Conservation (phyloP, 1,140 invertebrate species). For the Asbolus verrucosus region DNA sequence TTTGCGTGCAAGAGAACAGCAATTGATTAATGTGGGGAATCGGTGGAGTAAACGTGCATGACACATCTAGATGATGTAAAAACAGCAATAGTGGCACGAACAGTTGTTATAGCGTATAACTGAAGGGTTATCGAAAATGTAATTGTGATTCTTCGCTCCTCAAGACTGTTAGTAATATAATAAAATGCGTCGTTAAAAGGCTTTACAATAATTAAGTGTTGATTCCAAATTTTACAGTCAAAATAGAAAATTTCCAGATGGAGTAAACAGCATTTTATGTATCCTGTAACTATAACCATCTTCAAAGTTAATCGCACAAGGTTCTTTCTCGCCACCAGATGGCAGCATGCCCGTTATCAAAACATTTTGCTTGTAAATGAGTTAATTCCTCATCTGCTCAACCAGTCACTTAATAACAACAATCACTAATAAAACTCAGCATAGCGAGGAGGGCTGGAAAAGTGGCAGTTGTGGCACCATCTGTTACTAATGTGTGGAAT, state of each 20-base stretch:
- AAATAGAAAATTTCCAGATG: background rate
- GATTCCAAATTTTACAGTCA: no score
- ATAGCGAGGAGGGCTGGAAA: background rate
- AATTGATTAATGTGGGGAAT: background rate
- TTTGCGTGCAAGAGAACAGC: background rate
- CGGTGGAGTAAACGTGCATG: background rate
- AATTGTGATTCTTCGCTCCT: background rate
- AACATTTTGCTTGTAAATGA: constrained; percentile 28
- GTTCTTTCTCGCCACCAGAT: constrained; percentile 6
- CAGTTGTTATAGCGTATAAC: background rate
- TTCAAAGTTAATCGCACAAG: constrained; percentile 1
- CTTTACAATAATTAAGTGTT: background rate
- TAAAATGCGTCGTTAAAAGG: background rate
- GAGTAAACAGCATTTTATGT: background rate
- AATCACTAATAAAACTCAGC: background rate
- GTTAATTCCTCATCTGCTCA: constrained; percentile 26
- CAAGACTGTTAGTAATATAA: background rate
- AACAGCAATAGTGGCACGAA: constrained; percentile 1
- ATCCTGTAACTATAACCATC: constrained; percentile 21
- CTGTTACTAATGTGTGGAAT: constrained; percentile 33
- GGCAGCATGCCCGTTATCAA: constrained; percentile 11
- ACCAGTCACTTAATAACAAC: constrained; percentile 17
- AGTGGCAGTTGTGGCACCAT: constrained; percentile 21
- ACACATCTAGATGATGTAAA: constrained; percentile 4
- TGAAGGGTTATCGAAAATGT: background rate